These are phyloP conservation scores for Coptodon bakossiorum DNA, from an alignment of 2,113 vertebrate species.

Conservation along the genomic window DNA sequence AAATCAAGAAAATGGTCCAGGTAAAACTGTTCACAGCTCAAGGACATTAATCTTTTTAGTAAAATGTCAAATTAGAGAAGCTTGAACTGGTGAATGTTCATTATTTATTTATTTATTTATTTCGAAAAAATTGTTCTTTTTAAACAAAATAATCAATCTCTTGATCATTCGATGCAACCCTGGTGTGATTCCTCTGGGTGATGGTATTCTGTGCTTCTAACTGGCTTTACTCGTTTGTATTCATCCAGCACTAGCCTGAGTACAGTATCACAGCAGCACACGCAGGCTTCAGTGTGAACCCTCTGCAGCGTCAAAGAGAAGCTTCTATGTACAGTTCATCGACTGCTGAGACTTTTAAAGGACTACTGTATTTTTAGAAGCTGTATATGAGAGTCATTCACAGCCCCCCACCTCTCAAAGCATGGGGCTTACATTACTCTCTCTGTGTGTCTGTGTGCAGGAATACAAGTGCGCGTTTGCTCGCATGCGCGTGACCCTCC, in stretches of 20 bases:
- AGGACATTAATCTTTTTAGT: neutral
- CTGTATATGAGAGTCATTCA: neutral
- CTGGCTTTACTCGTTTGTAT: neutral
- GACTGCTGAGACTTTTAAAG: constrained; percentile 35
- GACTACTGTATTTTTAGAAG: constrained; percentile 49
- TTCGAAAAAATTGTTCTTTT: neutral
- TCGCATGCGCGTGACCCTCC: neutral
- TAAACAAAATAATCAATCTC: neutral
- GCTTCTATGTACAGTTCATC: constrained; percentile 22
- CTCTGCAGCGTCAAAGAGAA: neutral
- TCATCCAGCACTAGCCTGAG: neutral
- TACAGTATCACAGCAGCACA: neutral
- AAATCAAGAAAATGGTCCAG: neutral
- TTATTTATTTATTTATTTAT: neutral
- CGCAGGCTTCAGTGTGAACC: neutral
- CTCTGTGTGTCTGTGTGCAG: neutral
- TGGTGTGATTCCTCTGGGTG: neutral
- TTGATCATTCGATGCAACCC: neutral
- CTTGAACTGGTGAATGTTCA: neutral
- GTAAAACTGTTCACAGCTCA: neutral
- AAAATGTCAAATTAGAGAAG: neutral
- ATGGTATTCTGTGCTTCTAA: neutral
- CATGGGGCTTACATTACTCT: constrained; percentile 2
- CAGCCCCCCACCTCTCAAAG: neutral
- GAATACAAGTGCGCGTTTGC: neutral